Evolutionary conservation across 2,113 vertebrate genomes (phyloP), one percentile per base, ranked within the genome.

Genomic region (Struthio camelus): DNA sequence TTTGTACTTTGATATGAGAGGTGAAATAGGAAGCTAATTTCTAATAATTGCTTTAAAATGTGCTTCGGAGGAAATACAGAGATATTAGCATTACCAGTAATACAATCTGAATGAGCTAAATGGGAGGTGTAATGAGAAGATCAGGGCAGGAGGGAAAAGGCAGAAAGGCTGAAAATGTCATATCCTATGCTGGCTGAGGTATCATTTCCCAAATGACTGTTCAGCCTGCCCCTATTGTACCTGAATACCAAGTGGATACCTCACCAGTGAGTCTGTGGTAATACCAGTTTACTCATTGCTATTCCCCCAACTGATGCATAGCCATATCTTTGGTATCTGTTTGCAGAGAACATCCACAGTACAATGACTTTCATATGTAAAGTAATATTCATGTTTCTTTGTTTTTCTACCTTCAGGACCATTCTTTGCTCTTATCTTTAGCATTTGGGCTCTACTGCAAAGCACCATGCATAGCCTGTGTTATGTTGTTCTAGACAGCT

Each of bases 1-100:
- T 95, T 94, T 93, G 91, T 96, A 95, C 91, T 96, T 94, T 94
- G 95, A 97, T 94, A 97, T 62, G 79, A 95, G 94, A 94, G 95
- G 78, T 89, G 89, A 95, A 96, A 96, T 94, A 95, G 95, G 95
- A 96, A 96, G 85, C 92, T 86, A 94, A 92, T 90, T 96, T 94
- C 94, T 94, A 95, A 92, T 95, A 97, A 97, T 95, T 95, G 53
- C 78, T 95, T 96, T 96, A 95, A 97, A 96, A 92, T 93, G 89
- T 91, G 78, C 86, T 93, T 94, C 96, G 87, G 91, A 97, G 93
- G 93, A 97, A 96, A 95, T 94, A 94, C 27, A 59, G 73, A 92
- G 92, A 94, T 97, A 97, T 92, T 94, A 97, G 62, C 89, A 91
- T 94, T 91, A 77, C 92, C 89, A 96, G 94, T 94, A 97, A 96